Conservation (phyloP, 2,888 invertebrate genomes). For the Cataglyphis livida region DNA sequence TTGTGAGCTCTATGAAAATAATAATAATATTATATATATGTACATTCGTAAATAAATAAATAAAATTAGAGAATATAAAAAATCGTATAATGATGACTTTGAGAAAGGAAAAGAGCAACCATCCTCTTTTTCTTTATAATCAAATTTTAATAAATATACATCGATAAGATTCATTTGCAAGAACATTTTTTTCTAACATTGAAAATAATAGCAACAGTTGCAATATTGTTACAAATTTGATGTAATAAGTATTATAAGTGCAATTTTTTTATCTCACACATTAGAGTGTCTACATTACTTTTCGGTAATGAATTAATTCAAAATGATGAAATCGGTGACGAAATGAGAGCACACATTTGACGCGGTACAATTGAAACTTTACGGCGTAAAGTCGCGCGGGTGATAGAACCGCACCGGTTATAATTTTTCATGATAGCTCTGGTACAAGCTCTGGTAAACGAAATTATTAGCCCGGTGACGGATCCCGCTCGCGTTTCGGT, state of each 20-base stretch:
- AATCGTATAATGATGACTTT: not conserved
- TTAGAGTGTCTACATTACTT: not conserved
- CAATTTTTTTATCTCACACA: not conserved
- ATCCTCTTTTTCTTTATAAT: not conserved
- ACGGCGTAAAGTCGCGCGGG: conserved; percentile 25
- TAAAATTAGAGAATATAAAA: not conserved
- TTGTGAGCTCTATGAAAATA: not conserved
- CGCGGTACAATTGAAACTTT: conserved; percentile 46
- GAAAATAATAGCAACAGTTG: not conserved
- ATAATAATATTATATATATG: not conserved
- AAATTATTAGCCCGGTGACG: conserved; percentile 49
- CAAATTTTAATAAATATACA: not conserved
- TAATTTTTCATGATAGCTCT: conserved; percentile 51
- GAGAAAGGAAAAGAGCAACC: not conserved
- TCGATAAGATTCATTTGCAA: not conserved
- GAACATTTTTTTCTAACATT: not conserved
- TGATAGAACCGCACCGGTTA: conserved; percentile 22
- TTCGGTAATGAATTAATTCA: conserved; percentile 7
- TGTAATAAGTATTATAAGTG: not conserved
- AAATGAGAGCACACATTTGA: conserved; percentile 38
- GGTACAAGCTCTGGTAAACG: conserved; percentile 39
- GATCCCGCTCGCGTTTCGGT: conserved; percentile 34
- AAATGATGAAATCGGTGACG: conserved; percentile 28
- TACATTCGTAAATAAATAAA: not conserved
- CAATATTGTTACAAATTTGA: not conserved